Conservation (phyloP, 2,888 invertebrate species). For the Oscheius sp. region DNA sequence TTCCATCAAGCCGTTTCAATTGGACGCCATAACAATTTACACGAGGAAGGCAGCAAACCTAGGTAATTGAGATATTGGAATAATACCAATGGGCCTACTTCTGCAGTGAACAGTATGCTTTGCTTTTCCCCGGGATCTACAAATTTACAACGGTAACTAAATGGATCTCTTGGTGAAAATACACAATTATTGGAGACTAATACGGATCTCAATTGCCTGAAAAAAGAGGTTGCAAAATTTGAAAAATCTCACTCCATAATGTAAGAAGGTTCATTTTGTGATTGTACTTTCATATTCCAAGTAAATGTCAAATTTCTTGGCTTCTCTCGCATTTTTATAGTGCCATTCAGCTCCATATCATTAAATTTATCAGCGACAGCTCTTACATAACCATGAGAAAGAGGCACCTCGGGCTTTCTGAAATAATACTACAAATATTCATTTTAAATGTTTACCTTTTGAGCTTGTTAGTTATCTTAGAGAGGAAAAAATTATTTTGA, state of each 20-base stretch:
- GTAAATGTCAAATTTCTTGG: constrained; percentile 15
- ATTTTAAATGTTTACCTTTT: background rate
- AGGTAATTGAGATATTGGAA: background rate
- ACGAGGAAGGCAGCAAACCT: constrained; percentile 10
- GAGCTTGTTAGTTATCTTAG: background rate
- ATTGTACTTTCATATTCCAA: constrained; percentile 5
- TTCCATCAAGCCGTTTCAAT: constrained; percentile 14
- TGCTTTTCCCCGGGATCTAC: background rate
- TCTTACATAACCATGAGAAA: background rate
- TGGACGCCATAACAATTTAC: constrained; percentile 2
- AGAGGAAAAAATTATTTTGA: background rate
- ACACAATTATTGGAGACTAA: background rate
- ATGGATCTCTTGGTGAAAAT: background rate
- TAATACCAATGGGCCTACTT: background rate
- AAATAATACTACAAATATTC: background rate
- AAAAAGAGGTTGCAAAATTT: background rate
- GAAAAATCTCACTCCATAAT: background rate
- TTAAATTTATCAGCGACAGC: background rate
- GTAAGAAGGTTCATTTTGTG: constrained; percentile 5
- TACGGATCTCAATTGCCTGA: background rate
- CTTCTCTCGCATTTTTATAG: background rate
- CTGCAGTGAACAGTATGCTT: background rate
- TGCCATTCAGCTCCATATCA: background rate
- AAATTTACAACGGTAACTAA: background rate
- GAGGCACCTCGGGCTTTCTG: constrained; percentile 3